Conservation (phyloP, 2,888 invertebrate genomes). For the Synergus itoensis region DNA sequence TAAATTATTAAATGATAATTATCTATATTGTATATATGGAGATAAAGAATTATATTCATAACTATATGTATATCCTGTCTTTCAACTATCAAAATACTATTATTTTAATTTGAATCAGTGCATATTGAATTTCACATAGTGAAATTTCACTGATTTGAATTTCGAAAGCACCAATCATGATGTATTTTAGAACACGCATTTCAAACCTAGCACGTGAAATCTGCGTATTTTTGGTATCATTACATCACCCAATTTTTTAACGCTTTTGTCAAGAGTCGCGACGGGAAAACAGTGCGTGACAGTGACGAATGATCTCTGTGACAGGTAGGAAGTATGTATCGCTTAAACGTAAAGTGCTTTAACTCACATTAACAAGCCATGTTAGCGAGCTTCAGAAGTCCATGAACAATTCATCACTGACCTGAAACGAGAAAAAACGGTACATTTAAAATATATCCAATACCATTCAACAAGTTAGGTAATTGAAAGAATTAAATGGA, state of each 20-base stretch:
- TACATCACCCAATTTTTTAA: not conserved
- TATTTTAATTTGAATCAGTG: too few relatives aligned
- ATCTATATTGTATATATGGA: too few relatives aligned
- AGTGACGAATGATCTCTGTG: slow-evolving; percentile 11
- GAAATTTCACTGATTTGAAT: not conserved
- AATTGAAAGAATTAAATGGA: not conserved
- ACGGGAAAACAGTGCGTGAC: not conserved
- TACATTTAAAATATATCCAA: not conserved
- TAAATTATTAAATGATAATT: too few relatives aligned
- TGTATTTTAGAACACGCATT: not conserved
- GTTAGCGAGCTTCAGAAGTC: slow-evolving; percentile 69
- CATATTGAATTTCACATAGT: too few relatives aligned
- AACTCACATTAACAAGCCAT: slow-evolving; percentile 73
- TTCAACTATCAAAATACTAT: not conserved
- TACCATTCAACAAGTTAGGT: not conserved
- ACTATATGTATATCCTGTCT: not conserved
- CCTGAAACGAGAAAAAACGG: slow-evolving; percentile 64
- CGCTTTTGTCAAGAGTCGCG: not conserved
- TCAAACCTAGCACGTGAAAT: not conserved
- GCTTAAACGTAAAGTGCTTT: slow-evolving; percentile 57
- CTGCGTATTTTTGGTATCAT: not conserved
- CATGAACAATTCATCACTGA: slow-evolving; percentile 73
- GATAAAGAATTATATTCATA: not conserved
- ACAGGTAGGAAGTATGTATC: slow-evolving; percentile 17
- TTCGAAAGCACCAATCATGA: not conserved